These are phyloP conservation scores for Camelus bactrianus DNA, from an alignment of 2,113 vertebrate species.

Conservation along the genomic window DNA sequence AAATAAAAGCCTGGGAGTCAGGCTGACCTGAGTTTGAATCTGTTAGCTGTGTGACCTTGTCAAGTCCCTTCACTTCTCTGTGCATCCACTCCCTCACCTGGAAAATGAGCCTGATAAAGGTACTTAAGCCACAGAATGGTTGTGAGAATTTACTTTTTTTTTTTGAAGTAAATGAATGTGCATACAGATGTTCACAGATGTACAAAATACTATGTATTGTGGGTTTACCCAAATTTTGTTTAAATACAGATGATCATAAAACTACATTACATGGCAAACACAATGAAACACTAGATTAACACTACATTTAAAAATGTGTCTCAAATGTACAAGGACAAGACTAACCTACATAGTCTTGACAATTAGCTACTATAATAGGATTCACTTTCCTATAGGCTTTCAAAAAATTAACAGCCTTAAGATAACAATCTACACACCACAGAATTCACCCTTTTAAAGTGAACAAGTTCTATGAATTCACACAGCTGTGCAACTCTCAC, in stretches of 20 bases:
- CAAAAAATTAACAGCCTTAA: neutral
- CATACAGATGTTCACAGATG: neutral
- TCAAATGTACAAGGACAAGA: neutral
- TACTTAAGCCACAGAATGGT: neutral
- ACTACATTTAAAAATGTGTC: neutral
- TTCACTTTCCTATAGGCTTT: neutral
- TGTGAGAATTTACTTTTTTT: neutral
- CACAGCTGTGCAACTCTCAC: neutral
- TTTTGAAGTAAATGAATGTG: neutral
- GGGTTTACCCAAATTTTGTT: neutral
- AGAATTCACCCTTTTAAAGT: neutral
- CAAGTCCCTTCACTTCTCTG: neutral
- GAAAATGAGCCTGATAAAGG: neutral
- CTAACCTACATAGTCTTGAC: neutral
- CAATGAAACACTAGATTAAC: neutral
- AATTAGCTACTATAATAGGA: neutral
- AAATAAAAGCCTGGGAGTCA: neutral
- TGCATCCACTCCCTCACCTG: neutral
- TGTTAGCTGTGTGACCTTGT: neutral
- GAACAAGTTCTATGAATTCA: neutral
- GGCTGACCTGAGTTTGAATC: neutral
- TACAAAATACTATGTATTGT: neutral
- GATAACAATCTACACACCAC: neutral
- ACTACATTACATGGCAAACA: neutral
- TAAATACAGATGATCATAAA: neutral